Percentiles rank a stretch among this genome's conserved stretches.
phyloP scores from a whole-genome alignment of 2,888 invertebrate species.

The Baccha elongata region DNA sequence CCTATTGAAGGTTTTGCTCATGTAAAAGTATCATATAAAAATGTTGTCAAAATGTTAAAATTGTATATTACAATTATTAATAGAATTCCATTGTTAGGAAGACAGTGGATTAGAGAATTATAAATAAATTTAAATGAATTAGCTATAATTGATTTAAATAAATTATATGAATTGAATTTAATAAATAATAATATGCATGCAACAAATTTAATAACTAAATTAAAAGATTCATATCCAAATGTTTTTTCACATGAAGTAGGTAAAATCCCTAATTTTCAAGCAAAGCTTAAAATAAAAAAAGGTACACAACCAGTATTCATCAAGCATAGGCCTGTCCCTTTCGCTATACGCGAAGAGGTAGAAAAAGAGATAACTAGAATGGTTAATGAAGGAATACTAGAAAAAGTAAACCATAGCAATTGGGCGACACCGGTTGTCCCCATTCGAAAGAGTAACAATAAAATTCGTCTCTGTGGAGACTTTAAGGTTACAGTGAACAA shows the following conservation, averaged over 20 bases:
- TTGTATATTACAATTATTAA: slow-evolving; percentile 71
- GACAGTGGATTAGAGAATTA: slow-evolving; percentile 75
- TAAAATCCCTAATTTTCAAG: slow-evolving; percentile 1
- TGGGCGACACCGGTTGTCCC: slow-evolving; percentile 22
- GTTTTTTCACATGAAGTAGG: not conserved
- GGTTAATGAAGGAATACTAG: not conserved
- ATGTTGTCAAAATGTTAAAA: slow-evolving; percentile 43
- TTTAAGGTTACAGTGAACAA: slow-evolving; percentile 3
- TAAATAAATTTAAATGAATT: slow-evolving; percentile 60
- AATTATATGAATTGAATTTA: not conserved
- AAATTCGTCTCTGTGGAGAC: slow-evolving; percentile 11
- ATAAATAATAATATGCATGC: not conserved
- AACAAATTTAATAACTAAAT: not conserved
- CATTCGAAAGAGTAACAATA: not conserved
- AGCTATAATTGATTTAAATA: slow-evolving; percentile 9
- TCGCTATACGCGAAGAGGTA: not conserved
- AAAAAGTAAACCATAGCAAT: not conserved
- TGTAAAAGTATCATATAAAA: slow-evolving; percentile 1
- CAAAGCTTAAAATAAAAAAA: not conserved
- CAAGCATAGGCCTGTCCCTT: not conserved
- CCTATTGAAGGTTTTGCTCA: not conserved
- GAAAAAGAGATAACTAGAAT: not conserved
- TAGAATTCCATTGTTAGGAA: slow-evolving; percentile 74
- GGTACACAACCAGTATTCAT: not conserved
- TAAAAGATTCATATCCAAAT: not conserved